phyloP scores from a whole-genome alignment of 2,113 vertebrate genomes.

The Morone chrysops region DNA sequence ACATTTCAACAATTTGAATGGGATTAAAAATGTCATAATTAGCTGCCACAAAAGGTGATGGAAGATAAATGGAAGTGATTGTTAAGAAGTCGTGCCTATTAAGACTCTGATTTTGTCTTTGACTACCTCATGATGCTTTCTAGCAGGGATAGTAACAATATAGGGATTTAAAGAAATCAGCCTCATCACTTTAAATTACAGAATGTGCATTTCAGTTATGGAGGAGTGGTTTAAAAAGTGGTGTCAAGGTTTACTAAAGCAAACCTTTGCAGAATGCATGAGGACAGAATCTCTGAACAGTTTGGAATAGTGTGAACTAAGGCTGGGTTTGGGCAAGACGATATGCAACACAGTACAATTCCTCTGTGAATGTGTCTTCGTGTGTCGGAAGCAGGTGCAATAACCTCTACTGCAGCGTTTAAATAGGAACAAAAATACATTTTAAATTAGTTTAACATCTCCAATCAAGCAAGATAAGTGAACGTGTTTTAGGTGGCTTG shows the following conservation, averaged over 20 bases:
- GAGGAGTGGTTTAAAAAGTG: not conserved
- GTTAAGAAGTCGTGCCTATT: not conserved
- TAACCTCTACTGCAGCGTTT: not conserved
- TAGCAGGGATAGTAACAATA: not conserved
- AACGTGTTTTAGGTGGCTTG: not conserved
- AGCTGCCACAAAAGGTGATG: conserved; percentile 32
- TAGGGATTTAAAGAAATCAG: not conserved
- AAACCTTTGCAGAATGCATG: conserved; percentile 2
- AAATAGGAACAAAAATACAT: not conserved
- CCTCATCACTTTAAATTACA: not conserved
- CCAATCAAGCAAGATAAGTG: not conserved
- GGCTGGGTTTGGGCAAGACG: too few species aligned
- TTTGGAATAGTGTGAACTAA: not conserved
- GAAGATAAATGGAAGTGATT: not conserved
- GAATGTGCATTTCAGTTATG: not conserved
- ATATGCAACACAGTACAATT: not conserved
- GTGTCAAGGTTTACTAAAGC: not conserved
- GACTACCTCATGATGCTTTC: not conserved
- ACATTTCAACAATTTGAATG: conserved; percentile 16
- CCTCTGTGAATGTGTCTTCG: not conserved
- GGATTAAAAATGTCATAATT: conserved; percentile 34
- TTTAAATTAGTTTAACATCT: not conserved
- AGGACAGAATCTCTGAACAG: not conserved
- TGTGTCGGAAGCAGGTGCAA: not conserved
- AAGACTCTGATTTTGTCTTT: not conserved